Evolutionary conservation across 2,888 invertebrate genomes (phyloP).

Genomic region (Cryptocheilus praepositus): DNA sequence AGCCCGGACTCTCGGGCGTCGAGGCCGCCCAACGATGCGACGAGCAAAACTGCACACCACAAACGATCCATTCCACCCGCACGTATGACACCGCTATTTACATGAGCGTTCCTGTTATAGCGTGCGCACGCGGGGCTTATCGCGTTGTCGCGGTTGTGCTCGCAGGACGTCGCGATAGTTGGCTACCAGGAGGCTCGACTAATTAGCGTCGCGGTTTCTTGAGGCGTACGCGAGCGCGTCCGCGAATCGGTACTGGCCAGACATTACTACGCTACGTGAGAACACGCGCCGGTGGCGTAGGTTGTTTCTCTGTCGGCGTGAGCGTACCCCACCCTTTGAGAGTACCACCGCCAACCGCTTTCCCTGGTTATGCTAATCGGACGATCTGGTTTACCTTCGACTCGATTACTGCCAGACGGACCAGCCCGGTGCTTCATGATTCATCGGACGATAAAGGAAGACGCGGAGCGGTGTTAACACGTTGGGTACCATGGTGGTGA

Average conservation of each 20-base stretch:
- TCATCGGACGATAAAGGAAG: conserved; percentile 42
- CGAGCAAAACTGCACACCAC: conserved; percentile 28
- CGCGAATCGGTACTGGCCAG: conserved; percentile 51
- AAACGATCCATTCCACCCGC: neutral
- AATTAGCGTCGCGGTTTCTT: too few species aligned
- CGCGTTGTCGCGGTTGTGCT: too few species aligned
- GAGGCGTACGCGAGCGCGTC: conserved; percentile 19
- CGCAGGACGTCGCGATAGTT: too few species aligned
- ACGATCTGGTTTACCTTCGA: conserved; percentile 61
- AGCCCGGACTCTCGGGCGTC: conserved; percentile 41
- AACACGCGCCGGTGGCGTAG: conserved; percentile 49
- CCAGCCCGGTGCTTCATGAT: conserved; percentile 30
- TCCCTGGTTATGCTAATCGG: conserved; percentile 58
- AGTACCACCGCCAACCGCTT: conserved; percentile 34
- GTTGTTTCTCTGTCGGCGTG: conserved; percentile 34
- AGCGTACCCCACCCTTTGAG: conserved; percentile 19
- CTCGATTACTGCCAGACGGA: conserved; percentile 47
- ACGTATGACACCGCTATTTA: neutral
- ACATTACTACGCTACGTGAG: conserved; percentile 37
- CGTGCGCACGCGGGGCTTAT: too few species aligned
- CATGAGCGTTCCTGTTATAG: too few species aligned
- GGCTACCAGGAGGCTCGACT: too few species aligned
- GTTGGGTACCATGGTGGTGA: too few species aligned
- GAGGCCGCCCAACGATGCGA: conserved; percentile 24
- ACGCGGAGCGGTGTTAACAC: too few species aligned